Base-by-base conservation (phyloP, 2,888 invertebrate genomes). In the Leucophora obtusa region DNA sequence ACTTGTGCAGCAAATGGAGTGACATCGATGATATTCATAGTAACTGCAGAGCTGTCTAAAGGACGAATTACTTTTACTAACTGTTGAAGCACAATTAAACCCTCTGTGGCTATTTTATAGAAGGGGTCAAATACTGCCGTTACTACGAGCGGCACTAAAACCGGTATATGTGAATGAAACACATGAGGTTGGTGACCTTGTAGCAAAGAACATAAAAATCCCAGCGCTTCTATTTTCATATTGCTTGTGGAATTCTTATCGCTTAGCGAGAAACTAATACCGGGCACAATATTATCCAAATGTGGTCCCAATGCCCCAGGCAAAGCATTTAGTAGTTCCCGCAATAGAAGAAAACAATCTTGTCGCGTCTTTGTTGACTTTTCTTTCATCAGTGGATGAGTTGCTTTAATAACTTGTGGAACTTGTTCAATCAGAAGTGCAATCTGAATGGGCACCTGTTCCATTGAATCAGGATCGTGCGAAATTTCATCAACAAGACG, bases 81-180 rank as follows among this genome's bases (percentile, higher is more conserved):
- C 83, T 97, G 96, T 89, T 98, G 98, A 82, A 98, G 92, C 17
- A 98, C 98, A 24, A 96, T 91, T 70, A 99, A 91, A 1, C 98
- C 98, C 90, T 99, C 99, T 0, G 98, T 98, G 1, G 98, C 97
- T 85, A 99, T 98, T 92, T 99, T 99, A 92, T 99, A 99, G 92
- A 99, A 99, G 56, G 95, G 95, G 92, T 99, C 99, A 68, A 95
- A 95, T 24, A 99, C 98, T 47, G 97, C 96, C 77, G 94, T 92
- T 60, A 98, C 94, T 60, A 99, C 95, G 5, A 97, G 95, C 10
- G 96, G 96, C 81, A 96, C 93, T 53, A 98, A 90, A 28, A 94
- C 93, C 2, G 93, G 92, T 89, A 96, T 95, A 89, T 96, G 95
- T 5, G 93, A 93, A 85, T 96, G 95, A 90, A 98, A 97, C 1